Percentiles rank a stretch among this genome's conserved stretches.
phyloP scores from a whole-genome alignment of 2,888 invertebrate genomes.

The Microctonus brassicae region DNA sequence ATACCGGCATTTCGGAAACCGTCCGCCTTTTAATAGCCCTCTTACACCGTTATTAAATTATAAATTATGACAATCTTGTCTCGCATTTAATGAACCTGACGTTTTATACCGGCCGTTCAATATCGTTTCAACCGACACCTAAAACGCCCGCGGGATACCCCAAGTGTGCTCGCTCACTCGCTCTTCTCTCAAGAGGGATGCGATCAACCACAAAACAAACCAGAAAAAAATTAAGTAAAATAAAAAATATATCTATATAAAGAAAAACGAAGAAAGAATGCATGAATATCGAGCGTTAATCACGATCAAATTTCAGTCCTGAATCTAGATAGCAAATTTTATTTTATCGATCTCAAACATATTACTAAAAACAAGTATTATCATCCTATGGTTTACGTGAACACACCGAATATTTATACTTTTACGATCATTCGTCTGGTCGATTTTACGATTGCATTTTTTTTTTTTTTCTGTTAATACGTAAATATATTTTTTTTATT shows the following conservation, averaged over 20 bases:
- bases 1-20: constrained; percentile 62
- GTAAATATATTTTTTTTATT: not conserved
- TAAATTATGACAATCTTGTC: constrained; percentile 67
- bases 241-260: not conserved
- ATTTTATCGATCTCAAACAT: constrained; percentile 12
- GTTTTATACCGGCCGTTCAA: constrained; percentile 61
- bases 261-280: not conserved
- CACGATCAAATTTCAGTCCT: constrained; percentile 12
- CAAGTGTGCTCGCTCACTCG: constrained; percentile 18
- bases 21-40: constrained; percentile 63
- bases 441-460: constrained; percentile 36
- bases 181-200: constrained; percentile 18
- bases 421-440: constrained; percentile 36
- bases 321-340: constrained; percentile 14
- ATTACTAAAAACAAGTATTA: not conserved
- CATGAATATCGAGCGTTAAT: not conserved
- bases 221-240: not conserved
- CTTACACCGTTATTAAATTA: constrained; percentile 67
- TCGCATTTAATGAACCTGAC: constrained; percentile 62
- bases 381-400: constrained; percentile 31
- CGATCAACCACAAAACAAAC: constrained; percentile 1
- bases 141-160: constrained; percentile 41
- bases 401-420: constrained; percentile 27
- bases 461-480: constrained; percentile 1
- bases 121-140: constrained; percentile 57